Conservation (phyloP, 2,888 invertebrate genomes). For the Hydrotaea cyrtoneurina region DNA sequence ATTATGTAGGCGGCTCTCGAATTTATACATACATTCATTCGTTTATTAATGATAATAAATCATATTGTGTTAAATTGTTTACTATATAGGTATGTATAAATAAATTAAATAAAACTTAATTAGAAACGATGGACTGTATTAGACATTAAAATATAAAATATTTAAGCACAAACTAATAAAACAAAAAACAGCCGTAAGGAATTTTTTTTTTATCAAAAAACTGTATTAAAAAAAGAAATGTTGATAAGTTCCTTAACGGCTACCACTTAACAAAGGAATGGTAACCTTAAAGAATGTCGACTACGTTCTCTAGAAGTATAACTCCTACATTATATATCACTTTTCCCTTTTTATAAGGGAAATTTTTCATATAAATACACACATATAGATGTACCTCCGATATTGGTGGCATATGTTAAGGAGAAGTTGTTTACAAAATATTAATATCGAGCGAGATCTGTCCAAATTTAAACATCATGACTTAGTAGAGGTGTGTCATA, state of each 20-base stretch:
- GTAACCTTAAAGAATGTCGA: not conserved
- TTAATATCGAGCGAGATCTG: not conserved
- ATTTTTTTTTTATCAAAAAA: slow-evolving; percentile 6
- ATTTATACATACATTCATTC: too few relatives aligned
- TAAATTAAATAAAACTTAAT: not conserved
- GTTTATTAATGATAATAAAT: too few relatives aligned
- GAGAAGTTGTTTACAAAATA: not conserved
- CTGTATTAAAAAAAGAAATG: not conserved
- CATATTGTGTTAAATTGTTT: not conserved
- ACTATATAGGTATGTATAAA: slow-evolving; percentile 1
- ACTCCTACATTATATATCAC: slow-evolving; percentile 23
- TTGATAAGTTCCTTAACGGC: not conserved
- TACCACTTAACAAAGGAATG: not conserved
- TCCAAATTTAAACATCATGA: slow-evolving; percentile 77
- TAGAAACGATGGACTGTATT: not conserved
- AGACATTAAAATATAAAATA: not conserved
- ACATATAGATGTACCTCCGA: not conserved
- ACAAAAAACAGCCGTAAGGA: not conserved
- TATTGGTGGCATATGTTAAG: not conserved
- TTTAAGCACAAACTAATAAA: not conserved
- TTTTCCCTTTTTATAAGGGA: not conserved
- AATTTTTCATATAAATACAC: not conserved
- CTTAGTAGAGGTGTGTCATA: slow-evolving; percentile 80
- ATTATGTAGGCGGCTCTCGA: too few relatives aligned
- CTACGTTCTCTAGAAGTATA: not conserved